A percentile compares a stretch with the other conserved stretches of the same genome.
phyloP scores from a whole-genome alignment of 2,797 vertebrate genomes.

The Sebastes matsubarae region DNA sequence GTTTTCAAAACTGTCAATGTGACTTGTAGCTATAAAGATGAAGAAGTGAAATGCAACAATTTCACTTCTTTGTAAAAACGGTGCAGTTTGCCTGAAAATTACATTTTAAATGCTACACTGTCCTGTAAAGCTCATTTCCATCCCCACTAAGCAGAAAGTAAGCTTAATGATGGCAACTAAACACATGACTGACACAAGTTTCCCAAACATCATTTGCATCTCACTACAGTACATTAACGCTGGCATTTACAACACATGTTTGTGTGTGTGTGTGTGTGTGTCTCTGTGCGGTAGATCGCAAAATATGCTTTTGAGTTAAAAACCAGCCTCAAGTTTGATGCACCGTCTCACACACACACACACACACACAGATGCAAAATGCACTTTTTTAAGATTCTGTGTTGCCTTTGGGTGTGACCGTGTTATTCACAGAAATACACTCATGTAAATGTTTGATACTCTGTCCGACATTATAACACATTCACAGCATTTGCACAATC shows the following conservation, averaged over 20 bases:
- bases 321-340: not conserved
- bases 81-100: not conserved
- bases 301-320: not conserved
- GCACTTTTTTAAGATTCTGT: not conserved
- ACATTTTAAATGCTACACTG: not conserved
- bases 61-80: not conserved
- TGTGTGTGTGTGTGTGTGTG: not conserved
- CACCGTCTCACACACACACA: not conserved
- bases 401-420: not conserved
- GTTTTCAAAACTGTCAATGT: not conserved
- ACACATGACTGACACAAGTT: conserved; percentile 32
- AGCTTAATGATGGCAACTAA: conserved; percentile 34
- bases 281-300: not conserved
- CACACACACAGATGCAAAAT: not conserved
- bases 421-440: not conserved
- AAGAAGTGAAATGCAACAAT: not conserved
- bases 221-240: conserved; percentile 52
- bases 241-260: conserved; percentile 2
- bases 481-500: not conserved
- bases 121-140: conserved; percentile 24
- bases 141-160: conserved; percentile 28
- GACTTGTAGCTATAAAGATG: not conserved
- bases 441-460: not conserved
- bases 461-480: not conserved
- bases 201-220: conserved; percentile 46